These are phyloP conservation scores for Sycobia sp. DNA, from an alignment of 1,140 invertebrate genomes.

Conservation along the genomic window DNA sequence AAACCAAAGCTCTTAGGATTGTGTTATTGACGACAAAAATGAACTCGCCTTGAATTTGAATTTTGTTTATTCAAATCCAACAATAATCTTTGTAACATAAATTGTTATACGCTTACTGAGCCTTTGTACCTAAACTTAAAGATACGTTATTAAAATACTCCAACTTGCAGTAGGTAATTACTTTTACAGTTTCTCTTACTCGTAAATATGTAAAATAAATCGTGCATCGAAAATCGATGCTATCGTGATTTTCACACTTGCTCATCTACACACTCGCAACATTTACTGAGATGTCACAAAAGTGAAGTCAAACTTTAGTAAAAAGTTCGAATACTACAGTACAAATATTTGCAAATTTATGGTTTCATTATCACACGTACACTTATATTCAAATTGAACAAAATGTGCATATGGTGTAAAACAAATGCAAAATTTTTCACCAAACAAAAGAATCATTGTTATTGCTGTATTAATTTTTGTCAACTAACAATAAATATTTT, in stretches of 20 bases:
- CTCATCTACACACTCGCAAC: background rate
- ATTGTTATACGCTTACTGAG: constrained; percentile 15
- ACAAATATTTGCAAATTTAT: constrained; percentile 33
- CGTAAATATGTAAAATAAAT: constrained; percentile 35
- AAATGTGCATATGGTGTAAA: constrained; percentile 19
- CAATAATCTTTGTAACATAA: constrained; percentile 18
- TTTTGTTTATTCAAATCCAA: constrained; percentile 19
- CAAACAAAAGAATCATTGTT: constrained; percentile 13
- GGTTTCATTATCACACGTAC: constrained; percentile 24
- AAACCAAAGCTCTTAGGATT: constrained; percentile 20
- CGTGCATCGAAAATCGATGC: background rate
- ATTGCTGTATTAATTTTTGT: constrained; percentile 7
- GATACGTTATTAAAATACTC: constrained; percentile 34
- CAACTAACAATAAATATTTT: constrained; percentile 21
- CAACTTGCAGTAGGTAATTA: constrained; percentile 19
- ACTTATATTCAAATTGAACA: constrained; percentile 2
- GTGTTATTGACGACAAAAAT: constrained; percentile 19
- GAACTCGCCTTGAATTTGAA: constrained; percentile 14
- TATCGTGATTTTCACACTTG: constrained; percentile 18
- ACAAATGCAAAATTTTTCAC: constrained; percentile 3
- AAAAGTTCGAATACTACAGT: constrained; percentile 7
- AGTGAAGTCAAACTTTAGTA: background rate
- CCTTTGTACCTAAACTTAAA: constrained; percentile 28
- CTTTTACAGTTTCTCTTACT: constrained; percentile 29
- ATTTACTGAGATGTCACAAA: background rate